Evolutionary conservation across 2,888 invertebrate genomes (phyloP), one percentile per base, ranked within the genome.

Genomic region (Leucophora obtusa): DNA sequence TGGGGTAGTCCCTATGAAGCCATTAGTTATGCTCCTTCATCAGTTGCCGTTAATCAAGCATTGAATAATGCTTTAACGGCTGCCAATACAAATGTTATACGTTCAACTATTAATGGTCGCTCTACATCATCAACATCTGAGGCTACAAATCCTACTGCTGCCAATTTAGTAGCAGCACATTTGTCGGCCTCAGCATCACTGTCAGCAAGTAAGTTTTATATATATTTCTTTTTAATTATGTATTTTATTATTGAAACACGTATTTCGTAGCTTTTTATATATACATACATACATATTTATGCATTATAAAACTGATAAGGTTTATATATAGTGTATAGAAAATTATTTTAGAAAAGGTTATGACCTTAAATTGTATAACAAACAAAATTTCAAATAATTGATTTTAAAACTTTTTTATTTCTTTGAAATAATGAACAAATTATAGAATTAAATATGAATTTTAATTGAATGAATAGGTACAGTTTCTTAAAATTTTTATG

Each of bases 111-210:
- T 82, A 91, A 87, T 53, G 87, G 87, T 50, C 85, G 87, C 54
- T 76, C 83, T 21, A 82, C 83, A 18, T 69, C 58, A 24, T 83
- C 83, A 24, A 84, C 83, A 17, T 84, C 85, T 6, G 85, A 85
- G 21, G 85, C 84, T 43, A 85, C 85, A n/a, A 84, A 85, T 66
- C 77, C 83, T 51, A 82, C 84, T 17, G 77, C 82, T 24, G 83
- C 84, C 38, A 83, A 83, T 79, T 82, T 83, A 56, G 83, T 83
- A 56, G 83, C 91, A 65, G 82, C 86, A 58, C 93, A 92, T 86
- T 90, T 93, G 62, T 93, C 93, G 78, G 94, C 95, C 56, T 93
- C 94, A 75, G 94, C 94, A 79, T 94, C 94, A 83, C 91, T 95
- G 83, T 92, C 94, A 86, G 94, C 94, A 89, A 93, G 95, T 95